phyloP scores from a whole-genome alignment of 2,888 invertebrate genomes.

The Caradrina kadenii region DNA sequence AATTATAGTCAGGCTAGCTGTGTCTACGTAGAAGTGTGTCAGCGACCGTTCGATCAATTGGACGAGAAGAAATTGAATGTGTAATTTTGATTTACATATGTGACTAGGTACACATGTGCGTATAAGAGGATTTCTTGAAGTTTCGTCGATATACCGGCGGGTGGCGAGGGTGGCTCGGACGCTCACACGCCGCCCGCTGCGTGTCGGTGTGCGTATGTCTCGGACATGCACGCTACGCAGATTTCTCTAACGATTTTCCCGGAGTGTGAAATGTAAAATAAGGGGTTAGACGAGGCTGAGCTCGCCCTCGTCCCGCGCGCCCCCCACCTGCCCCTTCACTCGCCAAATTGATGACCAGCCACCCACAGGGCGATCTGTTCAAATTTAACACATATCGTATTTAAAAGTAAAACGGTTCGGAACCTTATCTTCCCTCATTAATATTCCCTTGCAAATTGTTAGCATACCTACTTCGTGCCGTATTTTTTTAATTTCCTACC shows the following conservation, averaged over 20 bases:
- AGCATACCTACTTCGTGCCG: constrained; percentile 72
- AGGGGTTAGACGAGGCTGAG: constrained; percentile 89
- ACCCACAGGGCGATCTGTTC: constrained; percentile 87
- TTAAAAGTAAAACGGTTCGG: constrained; percentile 86
- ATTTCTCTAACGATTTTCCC: constrained; percentile 91
- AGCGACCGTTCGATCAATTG: constrained; percentile 55
- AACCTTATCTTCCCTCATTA: constrained; percentile 85
- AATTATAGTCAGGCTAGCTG: constrained; percentile 7
- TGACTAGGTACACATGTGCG: constrained; percentile 80
- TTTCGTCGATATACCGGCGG: constrained; percentile 86
- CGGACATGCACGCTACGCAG: constrained; percentile 90
- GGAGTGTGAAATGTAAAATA: constrained; percentile 91
- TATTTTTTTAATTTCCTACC: constrained; percentile 64
- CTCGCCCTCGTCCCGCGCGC: constrained; percentile 74
- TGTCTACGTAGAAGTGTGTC: constrained; percentile 11
- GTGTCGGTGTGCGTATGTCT: constrained; percentile 84
- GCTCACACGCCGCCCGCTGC: constrained; percentile 69
- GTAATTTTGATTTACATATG: constrained; percentile 84
- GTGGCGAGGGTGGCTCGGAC: constrained; percentile 78
- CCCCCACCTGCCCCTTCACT: constrained; percentile 72
- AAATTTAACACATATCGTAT: constrained; percentile 89
- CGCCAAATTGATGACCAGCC: constrained; percentile 89
- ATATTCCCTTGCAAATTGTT: constrained; percentile 82
- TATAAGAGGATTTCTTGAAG: constrained; percentile 89
- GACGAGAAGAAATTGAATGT: constrained; percentile 76